Conservation (phyloP, 2,888 invertebrate genomes). For the Campaea margaritaria region DNA sequence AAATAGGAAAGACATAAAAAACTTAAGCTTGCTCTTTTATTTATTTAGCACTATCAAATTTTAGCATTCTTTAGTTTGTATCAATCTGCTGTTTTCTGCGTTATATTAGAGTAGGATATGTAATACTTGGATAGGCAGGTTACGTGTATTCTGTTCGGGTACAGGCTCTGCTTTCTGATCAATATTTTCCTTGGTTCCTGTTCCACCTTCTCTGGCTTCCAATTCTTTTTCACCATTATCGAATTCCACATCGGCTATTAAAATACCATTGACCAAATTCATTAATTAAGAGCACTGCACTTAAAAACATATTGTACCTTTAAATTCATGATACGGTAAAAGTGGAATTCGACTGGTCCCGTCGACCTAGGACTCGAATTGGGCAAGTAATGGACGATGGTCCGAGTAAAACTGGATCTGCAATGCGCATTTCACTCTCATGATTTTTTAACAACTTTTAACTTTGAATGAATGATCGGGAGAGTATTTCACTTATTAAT, state of each 20-base stretch:
- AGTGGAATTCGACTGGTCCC: conserved; percentile 50
- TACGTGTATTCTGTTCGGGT: too few species aligned
- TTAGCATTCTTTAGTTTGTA: too few species aligned
- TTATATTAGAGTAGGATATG: too few species aligned
- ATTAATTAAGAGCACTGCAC: conserved; percentile 16
- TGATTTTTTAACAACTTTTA: conserved; percentile 46
- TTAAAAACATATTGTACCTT: conserved; percentile 23
- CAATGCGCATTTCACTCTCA: conserved; percentile 58
- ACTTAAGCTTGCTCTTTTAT: too few species aligned
- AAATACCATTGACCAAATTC: conserved; percentile 24
- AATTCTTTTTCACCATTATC: conserved; percentile 19
- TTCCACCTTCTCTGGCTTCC: conserved; percentile 1
- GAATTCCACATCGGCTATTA: conserved; percentile 13
- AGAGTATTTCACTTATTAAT: conserved; percentile 28
- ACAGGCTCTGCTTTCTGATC: too few species aligned
- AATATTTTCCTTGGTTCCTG: conserved; percentile 7
- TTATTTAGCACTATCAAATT: too few species aligned
- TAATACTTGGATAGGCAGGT: too few species aligned
- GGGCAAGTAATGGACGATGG: conserved; percentile 45
- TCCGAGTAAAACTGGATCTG: conserved; percentile 40
- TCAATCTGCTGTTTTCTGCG: too few species aligned
- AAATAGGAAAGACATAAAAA: too few species aligned
- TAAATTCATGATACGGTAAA: conserved; percentile 41
- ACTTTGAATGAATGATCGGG: conserved; percentile 24
- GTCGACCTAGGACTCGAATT: conserved; percentile 51